These are phyloP conservation scores for Gila orcuttii DNA, from an alignment of 2,113 vertebrate species.

Conservation along the genomic window DNA sequence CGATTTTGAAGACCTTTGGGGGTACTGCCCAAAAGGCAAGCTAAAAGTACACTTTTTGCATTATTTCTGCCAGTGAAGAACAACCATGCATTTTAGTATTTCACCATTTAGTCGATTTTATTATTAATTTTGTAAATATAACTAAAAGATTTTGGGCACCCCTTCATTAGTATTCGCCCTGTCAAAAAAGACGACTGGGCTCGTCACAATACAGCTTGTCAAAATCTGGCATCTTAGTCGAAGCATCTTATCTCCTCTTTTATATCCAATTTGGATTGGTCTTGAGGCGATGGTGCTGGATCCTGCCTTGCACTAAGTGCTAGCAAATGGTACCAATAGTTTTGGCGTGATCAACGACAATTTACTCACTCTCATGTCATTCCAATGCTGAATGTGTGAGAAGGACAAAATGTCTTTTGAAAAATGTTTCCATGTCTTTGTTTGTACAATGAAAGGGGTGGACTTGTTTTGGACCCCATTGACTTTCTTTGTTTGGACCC, in stretches of 20 bases:
- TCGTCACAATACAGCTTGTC: neutral
- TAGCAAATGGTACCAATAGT: neutral
- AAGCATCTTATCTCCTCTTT: neutral
- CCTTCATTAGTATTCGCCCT: neutral
- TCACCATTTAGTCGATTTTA: neutral
- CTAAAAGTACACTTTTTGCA: neutral
- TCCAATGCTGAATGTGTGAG: neutral
- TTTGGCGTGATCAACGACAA: neutral
- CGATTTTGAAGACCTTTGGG: neutral
- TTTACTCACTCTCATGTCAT: neutral
- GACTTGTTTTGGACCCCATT: neutral
- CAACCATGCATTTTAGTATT: neutral
- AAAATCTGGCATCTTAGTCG: neutral
- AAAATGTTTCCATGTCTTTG: too few species aligned
- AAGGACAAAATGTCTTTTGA: neutral
- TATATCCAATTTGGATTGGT: slow-evolving; percentile 11
- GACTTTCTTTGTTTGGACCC: neutral
- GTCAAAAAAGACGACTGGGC: neutral
- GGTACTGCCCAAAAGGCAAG: neutral
- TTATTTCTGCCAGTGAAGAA: neutral
- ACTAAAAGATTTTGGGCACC: neutral
- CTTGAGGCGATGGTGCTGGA: slow-evolving; percentile 5
- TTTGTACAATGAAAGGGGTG: neutral
- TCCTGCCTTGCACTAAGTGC: neutral
- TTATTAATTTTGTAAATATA: neutral